A percentile compares a stretch with the other conserved stretches of the same genome.
Conservation (phyloP, 2,113 vertebrate genomes). For the Poeciliopsis retropinna region DNA sequence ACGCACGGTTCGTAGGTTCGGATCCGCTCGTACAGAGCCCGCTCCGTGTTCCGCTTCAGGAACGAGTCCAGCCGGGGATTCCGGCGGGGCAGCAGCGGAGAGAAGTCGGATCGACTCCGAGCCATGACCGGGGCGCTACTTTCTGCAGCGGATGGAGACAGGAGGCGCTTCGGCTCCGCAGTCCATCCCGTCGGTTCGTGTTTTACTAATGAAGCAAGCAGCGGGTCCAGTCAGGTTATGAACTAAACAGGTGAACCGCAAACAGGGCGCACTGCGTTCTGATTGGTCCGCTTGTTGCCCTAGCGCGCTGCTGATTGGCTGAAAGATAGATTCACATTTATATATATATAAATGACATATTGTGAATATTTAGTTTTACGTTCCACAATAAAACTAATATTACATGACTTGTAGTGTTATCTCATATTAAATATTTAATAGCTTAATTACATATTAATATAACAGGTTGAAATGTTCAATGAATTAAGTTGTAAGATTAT, state of each 20-base stretch:
- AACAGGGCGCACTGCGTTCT: slow-evolving; percentile 6
- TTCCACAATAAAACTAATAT: no score
- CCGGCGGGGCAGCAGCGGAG: slow-evolving; percentile 27
- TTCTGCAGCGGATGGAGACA: not conserved
- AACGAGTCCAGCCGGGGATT: slow-evolving; percentile 82
- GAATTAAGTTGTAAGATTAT: no score
- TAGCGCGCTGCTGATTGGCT: slow-evolving; percentile 42
- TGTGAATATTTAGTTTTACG: no score
- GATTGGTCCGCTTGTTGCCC: slow-evolving; percentile 40
- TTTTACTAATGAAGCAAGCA: not conserved
- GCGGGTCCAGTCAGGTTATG: not conserved
- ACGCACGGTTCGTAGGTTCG: slow-evolving; percentile 81
- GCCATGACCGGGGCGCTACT: slow-evolving; percentile 58
- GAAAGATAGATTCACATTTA: no score
- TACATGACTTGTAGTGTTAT: no score
- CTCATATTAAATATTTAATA: no score
- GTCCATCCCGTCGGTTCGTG: not conserved
- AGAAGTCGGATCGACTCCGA: slow-evolving; percentile 21
- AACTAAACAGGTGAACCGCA: slow-evolving; percentile 13
- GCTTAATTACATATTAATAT: no score
- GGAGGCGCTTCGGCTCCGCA: rapidly evolving
- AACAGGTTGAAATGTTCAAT: no score
- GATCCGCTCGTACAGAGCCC: slow-evolving; percentile 76
- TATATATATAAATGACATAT: no score
- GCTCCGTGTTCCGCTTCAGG: slow-evolving; percentile 77